phyloP scores from a whole-genome alignment of 1,140 invertebrate genomes.

The Homalodisca vitripennis region DNA sequence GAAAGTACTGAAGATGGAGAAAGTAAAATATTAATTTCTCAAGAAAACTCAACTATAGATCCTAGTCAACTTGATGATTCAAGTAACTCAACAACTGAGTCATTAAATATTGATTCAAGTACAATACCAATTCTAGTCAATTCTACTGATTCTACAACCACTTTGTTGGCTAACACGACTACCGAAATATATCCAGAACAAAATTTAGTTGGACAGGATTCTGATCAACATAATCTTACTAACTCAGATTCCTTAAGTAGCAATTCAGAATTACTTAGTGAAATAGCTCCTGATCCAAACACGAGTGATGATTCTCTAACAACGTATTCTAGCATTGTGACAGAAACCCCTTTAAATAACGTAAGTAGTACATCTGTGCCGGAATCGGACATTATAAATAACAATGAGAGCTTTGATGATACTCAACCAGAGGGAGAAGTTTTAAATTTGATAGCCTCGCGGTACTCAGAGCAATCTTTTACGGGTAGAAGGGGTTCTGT shows the following conservation, averaged over 20 bases:
- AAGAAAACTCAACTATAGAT: conserved; percentile 24
- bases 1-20: conserved; percentile 11
- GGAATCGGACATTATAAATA: background rate
- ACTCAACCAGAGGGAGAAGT: conserved; percentile 13
- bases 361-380: background rate
- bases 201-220: too few species aligned
- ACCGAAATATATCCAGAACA: too few species aligned
- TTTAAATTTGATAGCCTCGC: conserved; percentile 19
- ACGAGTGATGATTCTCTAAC: background rate
- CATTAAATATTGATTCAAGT: too few species aligned
- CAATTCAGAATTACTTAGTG: background rate
- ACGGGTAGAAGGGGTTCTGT: conserved; percentile 17
- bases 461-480: conserved; percentile 10
- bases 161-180: too few species aligned
- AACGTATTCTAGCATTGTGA: background rate
- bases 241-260: background rate
- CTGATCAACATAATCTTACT: too few species aligned
- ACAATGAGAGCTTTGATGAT: conserved; percentile 13
- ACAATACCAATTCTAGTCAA: background rate
- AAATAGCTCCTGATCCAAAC: background rate
- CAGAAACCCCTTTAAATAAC: background rate
- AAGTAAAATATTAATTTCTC: conserved; percentile 21
- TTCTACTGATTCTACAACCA: too few species aligned
- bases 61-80: background rate
- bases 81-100: background rate